A percentile compares a stretch with the other conserved stretches of the same genome.
Evolutionary conservation across 2,888 invertebrate genomes (phyloP).

Genomic region (Eupithecia inturbata): DNA sequence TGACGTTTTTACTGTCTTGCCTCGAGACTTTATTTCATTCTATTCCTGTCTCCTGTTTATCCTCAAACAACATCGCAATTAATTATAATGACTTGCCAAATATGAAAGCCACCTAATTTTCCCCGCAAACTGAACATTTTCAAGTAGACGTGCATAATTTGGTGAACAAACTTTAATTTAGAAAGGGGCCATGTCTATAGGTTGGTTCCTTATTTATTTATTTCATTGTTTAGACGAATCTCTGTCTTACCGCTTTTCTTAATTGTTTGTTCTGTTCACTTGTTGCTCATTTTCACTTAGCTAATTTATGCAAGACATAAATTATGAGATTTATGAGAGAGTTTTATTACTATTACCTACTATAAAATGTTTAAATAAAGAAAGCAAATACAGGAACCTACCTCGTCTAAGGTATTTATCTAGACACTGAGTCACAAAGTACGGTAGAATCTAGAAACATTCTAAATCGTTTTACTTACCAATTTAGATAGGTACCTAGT

Average conservation of each 20-base stretch:
- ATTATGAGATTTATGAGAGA: no score
- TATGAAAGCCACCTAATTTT: conserved; percentile 24
- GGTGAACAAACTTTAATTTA: conserved; percentile 23
- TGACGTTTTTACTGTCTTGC: not conserved
- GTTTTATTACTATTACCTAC: no score
- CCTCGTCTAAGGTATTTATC: not conserved
- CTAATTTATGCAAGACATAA: not conserved
- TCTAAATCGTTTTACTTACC: not conserved
- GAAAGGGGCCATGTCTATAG: conserved; percentile 13
- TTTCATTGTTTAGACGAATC: conserved; percentile 14
- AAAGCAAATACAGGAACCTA: not conserved
- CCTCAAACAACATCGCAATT: conserved; percentile 10
- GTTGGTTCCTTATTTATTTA: not conserved
- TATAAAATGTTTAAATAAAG: not conserved
- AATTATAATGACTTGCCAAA: conserved; percentile 32
- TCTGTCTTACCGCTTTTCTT: not conserved
- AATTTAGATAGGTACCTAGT: not conserved
- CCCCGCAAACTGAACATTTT: conserved; percentile 15
- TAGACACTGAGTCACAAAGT: not conserved
- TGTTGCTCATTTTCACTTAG: not conserved
- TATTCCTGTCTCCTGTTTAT: conserved; percentile 19
- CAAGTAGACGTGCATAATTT: conserved; percentile 18
- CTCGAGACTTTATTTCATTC: not conserved
- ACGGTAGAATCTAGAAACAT: not conserved
- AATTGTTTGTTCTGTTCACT: not conserved